Evolutionary conservation across 2,888 invertebrate genomes (phyloP).

Genomic region (Lycophotia porphyrea): DNA sequence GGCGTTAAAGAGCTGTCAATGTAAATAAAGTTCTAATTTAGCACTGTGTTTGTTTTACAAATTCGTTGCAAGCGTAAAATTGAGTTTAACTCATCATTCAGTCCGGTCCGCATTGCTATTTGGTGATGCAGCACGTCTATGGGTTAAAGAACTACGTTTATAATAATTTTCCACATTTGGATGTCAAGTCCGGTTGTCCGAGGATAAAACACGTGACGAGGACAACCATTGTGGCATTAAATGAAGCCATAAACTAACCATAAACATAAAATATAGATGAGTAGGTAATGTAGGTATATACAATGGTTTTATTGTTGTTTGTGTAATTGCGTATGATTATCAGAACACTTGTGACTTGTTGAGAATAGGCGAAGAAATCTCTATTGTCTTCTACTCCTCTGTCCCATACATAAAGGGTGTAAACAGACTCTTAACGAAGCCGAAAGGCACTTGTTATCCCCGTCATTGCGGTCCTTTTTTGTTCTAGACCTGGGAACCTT

Average conservation of each 20-base stretch:
- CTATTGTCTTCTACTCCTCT: background rate
- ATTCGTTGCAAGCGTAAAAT: background rate
- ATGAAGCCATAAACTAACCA: constrained; percentile 46
- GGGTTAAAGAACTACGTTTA: background rate
- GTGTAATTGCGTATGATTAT: constrained; percentile 23
- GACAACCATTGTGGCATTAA: constrained; percentile 45
- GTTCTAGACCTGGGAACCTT: too few species aligned
- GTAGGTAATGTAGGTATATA: background rate
- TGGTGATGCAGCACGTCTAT: background rate
- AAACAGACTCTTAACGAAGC: too few species aligned
- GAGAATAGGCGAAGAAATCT: background rate
- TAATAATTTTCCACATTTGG: constrained; percentile 29
- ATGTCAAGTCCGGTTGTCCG: constrained; percentile 6
- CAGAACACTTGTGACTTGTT: background rate
- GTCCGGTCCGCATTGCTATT: background rate
- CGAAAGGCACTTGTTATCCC: too few species aligned
- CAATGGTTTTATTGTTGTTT: constrained; percentile 42
- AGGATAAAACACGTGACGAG: constrained; percentile 36
- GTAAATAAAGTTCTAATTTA: background rate
- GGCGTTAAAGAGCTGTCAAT: background rate
- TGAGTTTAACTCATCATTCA: background rate
- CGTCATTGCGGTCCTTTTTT: too few species aligned
- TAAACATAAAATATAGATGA: constrained; percentile 37
- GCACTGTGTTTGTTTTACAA: background rate
- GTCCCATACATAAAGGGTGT: too few species aligned